These are phyloP conservation scores for Tenrec ecaudatus DNA, from an alignment of 2,113 vertebrate species.

Conservation along the genomic window DNA sequence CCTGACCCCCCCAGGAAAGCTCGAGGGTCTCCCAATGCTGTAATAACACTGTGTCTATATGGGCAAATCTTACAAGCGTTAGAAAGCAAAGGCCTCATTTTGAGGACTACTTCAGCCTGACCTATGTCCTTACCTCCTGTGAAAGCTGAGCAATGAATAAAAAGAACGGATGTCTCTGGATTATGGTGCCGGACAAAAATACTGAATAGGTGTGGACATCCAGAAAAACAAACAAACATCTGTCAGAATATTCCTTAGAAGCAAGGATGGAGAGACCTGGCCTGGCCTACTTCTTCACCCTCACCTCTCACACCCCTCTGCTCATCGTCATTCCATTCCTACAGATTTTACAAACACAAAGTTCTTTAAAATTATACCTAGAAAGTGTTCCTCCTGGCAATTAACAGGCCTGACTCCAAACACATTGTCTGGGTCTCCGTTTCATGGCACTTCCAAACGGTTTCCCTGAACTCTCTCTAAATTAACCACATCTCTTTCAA, in stretches of 20 bases:
- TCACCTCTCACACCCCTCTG: background rate
- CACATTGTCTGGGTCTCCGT: background rate
- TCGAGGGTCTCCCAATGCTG: background rate
- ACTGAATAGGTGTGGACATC: too few relatives aligned
- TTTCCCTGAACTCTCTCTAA: background rate
- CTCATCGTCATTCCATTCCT: background rate
- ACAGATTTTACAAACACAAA: background rate
- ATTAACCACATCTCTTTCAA: background rate
- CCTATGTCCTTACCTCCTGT: too few relatives aligned
- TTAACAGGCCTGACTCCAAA: background rate
- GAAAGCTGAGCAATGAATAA: too few relatives aligned
- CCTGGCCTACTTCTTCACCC: background rate
- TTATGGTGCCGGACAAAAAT: too few relatives aligned
- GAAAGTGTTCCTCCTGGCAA: constrained; percentile 27
- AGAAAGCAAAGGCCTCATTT: too few relatives aligned
- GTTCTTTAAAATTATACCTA: background rate
- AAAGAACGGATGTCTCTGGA: too few relatives aligned
- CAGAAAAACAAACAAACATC: too few relatives aligned
- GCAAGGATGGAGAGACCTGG: background rate
- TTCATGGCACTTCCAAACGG: background rate
- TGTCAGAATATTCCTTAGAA: too few relatives aligned
- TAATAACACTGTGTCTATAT: too few relatives aligned
- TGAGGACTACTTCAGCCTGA: too few relatives aligned
- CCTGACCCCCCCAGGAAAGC: background rate
- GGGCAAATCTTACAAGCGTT: too few relatives aligned